Evolutionary conservation across 2,113 vertebrate species (phyloP).

Genomic region (Parus major): DNA sequence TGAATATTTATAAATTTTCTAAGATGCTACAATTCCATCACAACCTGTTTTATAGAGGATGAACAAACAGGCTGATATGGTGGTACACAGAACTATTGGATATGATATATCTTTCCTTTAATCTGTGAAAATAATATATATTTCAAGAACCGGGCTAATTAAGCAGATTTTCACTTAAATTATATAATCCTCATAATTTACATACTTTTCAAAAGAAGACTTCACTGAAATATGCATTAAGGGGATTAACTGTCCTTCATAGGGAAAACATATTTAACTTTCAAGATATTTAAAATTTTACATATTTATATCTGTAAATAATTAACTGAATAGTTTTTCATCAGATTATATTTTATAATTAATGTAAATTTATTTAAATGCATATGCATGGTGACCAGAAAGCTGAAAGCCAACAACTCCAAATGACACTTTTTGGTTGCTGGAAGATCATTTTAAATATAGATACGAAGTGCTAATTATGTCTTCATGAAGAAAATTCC

Average conservation of each 20-base stretch:
- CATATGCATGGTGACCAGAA: background rate
- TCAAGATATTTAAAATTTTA: background rate
- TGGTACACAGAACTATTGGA: background rate
- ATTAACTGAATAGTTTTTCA: background rate
- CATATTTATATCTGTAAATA: background rate
- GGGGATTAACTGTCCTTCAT: background rate
- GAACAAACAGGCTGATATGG: background rate
- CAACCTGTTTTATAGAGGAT: background rate
- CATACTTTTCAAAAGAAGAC: background rate
- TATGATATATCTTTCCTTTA: background rate
- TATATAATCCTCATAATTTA: background rate
- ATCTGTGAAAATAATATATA: background rate
- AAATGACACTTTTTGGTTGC: background rate
- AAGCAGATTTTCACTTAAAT: background rate
- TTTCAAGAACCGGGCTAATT: background rate
- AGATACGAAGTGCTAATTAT: background rate
- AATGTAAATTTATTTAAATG: background rate
- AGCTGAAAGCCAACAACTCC: background rate
- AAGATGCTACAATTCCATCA: background rate
- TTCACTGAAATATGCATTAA: background rate
- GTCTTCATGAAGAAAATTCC: background rate
- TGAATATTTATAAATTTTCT: background rate
- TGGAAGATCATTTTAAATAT: background rate
- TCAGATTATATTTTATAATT: background rate
- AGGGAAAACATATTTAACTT: background rate